Conservation (phyloP, 2,797 vertebrate genomes). For the Squalus acanthias region DNA sequence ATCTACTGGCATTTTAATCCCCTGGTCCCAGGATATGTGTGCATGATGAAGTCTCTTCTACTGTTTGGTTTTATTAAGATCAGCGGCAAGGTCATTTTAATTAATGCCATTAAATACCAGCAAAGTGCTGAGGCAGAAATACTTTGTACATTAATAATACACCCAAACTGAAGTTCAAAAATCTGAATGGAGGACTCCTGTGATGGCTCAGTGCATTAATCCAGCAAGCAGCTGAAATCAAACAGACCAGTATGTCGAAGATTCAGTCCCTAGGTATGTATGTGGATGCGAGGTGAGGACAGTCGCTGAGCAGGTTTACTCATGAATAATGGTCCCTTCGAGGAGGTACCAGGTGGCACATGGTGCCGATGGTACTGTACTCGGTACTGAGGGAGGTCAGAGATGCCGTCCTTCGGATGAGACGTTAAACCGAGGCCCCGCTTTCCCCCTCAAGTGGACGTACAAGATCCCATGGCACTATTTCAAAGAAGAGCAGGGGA, state of each 20-base stretch:
- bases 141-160: not conserved
- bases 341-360: not conserved
- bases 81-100: not conserved
- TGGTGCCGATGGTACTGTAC: too few relatives aligned
- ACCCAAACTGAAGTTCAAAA: not conserved
- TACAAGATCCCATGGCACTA: too few relatives aligned
- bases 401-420: not conserved
- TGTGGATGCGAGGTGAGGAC: not conserved
- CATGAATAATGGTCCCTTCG: not conserved
- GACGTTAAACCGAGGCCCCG: not conserved
- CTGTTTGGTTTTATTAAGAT: not conserved
- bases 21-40: not conserved
- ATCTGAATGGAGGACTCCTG: not conserved
- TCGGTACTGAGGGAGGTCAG: not conserved
- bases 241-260: not conserved
- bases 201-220: not conserved
- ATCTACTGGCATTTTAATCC: not conserved
- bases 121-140: not conserved
- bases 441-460: too few relatives aligned
- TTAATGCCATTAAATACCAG: not conserved
- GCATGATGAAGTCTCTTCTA: not conserved
- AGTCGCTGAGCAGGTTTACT: not conserved
- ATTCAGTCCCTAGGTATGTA: not conserved
- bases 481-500: too few relatives aligned
- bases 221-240: not conserved